These are phyloP conservation scores for Dendropsophus ebraccatus DNA, from an alignment of 2,113 vertebrate species.

Conservation along the genomic window DNA sequence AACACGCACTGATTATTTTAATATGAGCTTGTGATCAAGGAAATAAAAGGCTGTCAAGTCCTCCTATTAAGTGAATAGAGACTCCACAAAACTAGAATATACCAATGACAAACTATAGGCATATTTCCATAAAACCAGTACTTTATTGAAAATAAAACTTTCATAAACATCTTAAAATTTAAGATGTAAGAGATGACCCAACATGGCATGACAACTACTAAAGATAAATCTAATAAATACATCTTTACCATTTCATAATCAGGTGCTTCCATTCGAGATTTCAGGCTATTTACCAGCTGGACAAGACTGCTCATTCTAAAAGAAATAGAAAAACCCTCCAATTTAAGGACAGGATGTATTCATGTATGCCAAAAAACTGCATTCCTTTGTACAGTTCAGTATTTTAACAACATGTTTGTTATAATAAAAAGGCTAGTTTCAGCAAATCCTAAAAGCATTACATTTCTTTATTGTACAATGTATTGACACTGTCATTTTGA, in stretches of 20 bases:
- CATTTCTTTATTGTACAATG: not conserved
- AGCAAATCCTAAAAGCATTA: not conserved
- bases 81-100: no score
- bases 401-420: not conserved
- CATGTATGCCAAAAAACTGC: not conserved
- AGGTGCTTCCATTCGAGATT: constrained; percentile 78
- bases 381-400: not conserved
- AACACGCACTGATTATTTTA: no score
- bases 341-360: not conserved
- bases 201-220: no score
- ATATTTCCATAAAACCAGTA: no score
- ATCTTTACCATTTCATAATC: constrained; percentile 94
- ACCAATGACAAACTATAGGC: no score
- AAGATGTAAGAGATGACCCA: no score
- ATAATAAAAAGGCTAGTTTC: not conserved
- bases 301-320: constrained; percentile 84
- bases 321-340: constrained; percentile 55
- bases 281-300: constrained; percentile 85
- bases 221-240: no score
- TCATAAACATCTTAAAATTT: no score
- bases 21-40: no score
- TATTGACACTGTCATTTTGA: not conserved
- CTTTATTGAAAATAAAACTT: no score
- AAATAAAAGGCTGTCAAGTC: no score
- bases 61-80: no score